phyloP scores from a whole-genome alignment of 2,888 invertebrate genomes.

The Miltochrista miniata region DNA sequence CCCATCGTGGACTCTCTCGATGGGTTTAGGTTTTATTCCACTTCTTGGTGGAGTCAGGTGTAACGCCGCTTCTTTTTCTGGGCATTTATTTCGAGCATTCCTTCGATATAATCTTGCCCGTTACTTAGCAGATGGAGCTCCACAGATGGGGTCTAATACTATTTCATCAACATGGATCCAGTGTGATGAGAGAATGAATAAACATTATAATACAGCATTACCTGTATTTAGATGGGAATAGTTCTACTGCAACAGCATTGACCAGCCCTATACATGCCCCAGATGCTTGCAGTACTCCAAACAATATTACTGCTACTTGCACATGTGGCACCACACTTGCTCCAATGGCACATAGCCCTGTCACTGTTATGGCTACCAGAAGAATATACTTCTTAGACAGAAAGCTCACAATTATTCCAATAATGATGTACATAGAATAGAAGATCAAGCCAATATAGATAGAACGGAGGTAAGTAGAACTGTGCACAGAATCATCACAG shows the following conservation, averaged over 20 bases:
- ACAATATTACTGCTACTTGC: slow-evolving; percentile 83
- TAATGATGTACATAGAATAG: slow-evolving; percentile 85
- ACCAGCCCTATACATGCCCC: slow-evolving; percentile 83
- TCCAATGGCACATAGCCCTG: slow-evolving; percentile 81
- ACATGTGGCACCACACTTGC: slow-evolving; percentile 79
- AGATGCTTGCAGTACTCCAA: slow-evolving; percentile 80
- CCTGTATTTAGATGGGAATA: slow-evolving; percentile 83
- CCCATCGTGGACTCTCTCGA: no score
- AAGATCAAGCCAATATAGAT: slow-evolving; percentile 87
- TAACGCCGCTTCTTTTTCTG: no score
- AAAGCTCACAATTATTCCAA: slow-evolving; percentile 83
- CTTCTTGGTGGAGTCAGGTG: no score
- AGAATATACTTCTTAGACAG: slow-evolving; percentile 82
- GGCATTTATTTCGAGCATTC: no score
- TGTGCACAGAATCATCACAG: slow-evolving; percentile 83
- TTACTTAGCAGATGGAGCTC: no score
- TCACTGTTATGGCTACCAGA: slow-evolving; percentile 69
- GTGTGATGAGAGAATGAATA: neutral
- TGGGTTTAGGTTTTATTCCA: no score
- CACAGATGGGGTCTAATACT: no score
- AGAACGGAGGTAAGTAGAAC: slow-evolving; percentile 85
- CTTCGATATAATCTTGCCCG: no score
- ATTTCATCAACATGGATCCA: no score
- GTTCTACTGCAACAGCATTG: slow-evolving; percentile 82
- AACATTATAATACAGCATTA: slow-evolving; percentile 17